A percentile compares a stretch with the other conserved stretches of the same genome.
These are phyloP conservation scores for Papilio dardanus DNA, from an alignment of 1,140 invertebrate genomes.

Conservation along the genomic window DNA sequence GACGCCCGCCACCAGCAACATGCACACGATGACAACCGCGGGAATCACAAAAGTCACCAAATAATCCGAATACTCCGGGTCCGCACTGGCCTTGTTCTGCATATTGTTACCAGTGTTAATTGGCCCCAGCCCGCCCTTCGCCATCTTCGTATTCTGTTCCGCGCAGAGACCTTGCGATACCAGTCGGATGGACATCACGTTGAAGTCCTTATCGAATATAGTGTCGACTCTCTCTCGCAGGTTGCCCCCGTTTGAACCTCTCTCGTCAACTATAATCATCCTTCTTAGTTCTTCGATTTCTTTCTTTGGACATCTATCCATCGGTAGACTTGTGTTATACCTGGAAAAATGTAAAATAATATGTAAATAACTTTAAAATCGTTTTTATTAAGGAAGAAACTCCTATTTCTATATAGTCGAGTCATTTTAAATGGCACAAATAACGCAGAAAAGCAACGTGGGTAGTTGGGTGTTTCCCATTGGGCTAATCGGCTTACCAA, in stretches of 20 bases:
- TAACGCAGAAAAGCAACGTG: too few species aligned
- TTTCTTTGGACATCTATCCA: slow-evolving; percentile 88
- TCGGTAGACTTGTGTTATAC: slow-evolving; percentile 80
- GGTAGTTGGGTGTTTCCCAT: too few species aligned
- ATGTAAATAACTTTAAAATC: too few species aligned
- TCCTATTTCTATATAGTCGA: too few species aligned
- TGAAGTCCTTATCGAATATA: slow-evolving; percentile 90
- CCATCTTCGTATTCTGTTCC: slow-evolving; percentile 80
- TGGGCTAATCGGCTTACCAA: too few species aligned
- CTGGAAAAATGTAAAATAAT: too few species aligned
- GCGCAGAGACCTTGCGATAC: slow-evolving; percentile 88
- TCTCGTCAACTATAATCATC: slow-evolving; percentile 86
- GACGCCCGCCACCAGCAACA: slow-evolving; percentile 93
- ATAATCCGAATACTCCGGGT: slow-evolving; percentile 91
- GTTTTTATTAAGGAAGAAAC: too few species aligned
- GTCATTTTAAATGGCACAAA: too few species aligned
- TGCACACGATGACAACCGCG: slow-evolving; percentile 93
- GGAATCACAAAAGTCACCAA: slow-evolving; percentile 95
- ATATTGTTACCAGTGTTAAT: slow-evolving; percentile 51
- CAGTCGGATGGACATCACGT: slow-evolving; percentile 88
- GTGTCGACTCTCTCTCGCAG: slow-evolving; percentile 86
- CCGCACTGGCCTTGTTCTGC: slow-evolving; percentile 58
- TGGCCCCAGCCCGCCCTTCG: slow-evolving; percentile 53
- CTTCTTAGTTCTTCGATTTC: slow-evolving; percentile 88
- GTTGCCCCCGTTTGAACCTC: slow-evolving; percentile 68